Percentiles rank a stretch among this genome's conserved stretches.
Conservation (phyloP, 2,888 invertebrate species). For the Morpho deidamia region DNA sequence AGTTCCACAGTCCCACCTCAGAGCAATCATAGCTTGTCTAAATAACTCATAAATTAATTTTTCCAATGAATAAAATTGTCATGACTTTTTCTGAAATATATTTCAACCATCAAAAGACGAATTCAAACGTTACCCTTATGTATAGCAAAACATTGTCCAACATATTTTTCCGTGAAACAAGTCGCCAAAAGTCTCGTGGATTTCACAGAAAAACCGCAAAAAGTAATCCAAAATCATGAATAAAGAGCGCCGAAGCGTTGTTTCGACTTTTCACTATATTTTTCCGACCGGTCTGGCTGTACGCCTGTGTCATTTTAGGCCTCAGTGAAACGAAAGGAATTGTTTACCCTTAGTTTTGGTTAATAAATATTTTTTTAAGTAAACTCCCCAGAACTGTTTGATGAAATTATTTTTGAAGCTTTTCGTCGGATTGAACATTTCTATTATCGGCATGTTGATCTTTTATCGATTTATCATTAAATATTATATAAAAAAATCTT, state of each 20-base stretch:
- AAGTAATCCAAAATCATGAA: constrained; percentile 13
- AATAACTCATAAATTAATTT: no score
- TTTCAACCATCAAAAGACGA: background rate
- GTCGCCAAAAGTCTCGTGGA: constrained; percentile 3
- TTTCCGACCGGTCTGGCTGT: constrained; percentile 7
- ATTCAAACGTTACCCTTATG: background rate
- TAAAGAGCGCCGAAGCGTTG: constrained; percentile 1
- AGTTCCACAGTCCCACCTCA: no score
- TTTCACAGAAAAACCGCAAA: constrained; percentile 16
- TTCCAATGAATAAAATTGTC: no score
- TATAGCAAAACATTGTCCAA: background rate
- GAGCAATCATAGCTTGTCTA: no score
- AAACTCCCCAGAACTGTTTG: no score
- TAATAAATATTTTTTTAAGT: no score
- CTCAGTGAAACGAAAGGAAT: background rate
- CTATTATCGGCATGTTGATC: no score
- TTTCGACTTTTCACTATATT: constrained; percentile 14
- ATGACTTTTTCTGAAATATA: background rate
- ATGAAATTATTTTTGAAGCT: no score
- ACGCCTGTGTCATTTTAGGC: constrained; percentile 5
- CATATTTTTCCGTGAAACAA: background rate
- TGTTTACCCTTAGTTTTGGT: no score
- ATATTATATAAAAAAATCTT: no score
- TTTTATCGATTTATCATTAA: no score
- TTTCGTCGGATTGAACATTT: no score